Conservation (phyloP, 2,888 invertebrate genomes). For the Sinodicranocentrus sp. region DNA sequence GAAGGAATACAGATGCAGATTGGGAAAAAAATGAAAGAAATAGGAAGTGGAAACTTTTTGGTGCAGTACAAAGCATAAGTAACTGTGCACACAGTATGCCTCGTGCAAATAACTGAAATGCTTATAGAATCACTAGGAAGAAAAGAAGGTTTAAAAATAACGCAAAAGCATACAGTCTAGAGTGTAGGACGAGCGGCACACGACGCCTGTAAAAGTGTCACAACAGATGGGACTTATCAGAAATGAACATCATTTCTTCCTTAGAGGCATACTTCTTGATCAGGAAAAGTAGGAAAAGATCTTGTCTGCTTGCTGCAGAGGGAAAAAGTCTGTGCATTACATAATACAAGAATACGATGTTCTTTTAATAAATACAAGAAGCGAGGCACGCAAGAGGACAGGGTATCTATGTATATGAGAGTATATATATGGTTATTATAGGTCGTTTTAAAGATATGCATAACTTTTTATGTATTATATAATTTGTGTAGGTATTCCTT, state of each 20-base stretch:
- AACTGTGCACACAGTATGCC: too few relatives aligned
- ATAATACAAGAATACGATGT: background rate
- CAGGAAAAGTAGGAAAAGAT: too few relatives aligned
- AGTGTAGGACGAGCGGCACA: background rate
- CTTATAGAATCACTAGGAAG: slow-evolving; percentile 2
- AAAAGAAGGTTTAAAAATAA: slow-evolving; percentile 36
- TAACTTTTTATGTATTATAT: background rate
- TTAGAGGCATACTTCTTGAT: too few relatives aligned
- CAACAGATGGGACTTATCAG: slow-evolving; percentile 74
- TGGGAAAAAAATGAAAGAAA: background rate
- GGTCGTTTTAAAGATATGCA: background rate
- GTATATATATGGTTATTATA: background rate
- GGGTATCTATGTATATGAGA: too few relatives aligned
- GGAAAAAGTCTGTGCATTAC: background rate
- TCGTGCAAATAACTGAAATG: too few relatives aligned
- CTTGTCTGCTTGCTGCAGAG: background rate
- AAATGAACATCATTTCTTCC: slow-evolving; percentile 5
- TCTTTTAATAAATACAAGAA: background rate
- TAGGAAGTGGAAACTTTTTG: too few relatives aligned
- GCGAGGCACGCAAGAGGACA: background rate
- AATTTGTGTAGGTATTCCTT: slow-evolving; percentile 12
- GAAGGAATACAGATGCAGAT: slow-evolving; percentile 14
- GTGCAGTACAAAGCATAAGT: too few relatives aligned
- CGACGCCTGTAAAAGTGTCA: slow-evolving; percentile 67
- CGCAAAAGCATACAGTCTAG: background rate